phyloP scores from a whole-genome alignment of 2,888 invertebrate species.

The Caenorhabditis imperialis region DNA sequence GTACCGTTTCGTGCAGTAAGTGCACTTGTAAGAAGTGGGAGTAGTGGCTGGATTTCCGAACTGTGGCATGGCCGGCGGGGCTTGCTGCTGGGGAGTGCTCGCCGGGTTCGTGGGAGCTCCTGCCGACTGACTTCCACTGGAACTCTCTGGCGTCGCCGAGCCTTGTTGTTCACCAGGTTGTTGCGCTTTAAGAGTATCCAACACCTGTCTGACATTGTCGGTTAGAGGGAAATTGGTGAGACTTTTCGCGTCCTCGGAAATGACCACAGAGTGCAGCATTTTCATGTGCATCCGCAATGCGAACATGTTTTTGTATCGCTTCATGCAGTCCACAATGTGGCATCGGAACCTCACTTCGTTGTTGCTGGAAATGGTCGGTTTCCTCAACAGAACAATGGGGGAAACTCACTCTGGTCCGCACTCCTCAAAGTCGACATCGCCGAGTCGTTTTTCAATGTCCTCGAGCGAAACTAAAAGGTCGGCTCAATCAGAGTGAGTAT shows the following conservation, averaged over 20 bases:
- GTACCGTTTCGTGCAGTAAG: slow-evolving; percentile 60
- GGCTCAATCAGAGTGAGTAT: neutral
- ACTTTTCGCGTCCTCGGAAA: slow-evolving; percentile 36
- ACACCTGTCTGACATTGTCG: too few species aligned
- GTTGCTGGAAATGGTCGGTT: slow-evolving; percentile 19
- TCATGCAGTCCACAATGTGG: slow-evolving; percentile 53
- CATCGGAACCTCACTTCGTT: slow-evolving; percentile 56
- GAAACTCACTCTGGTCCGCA: slow-evolving; percentile 43
- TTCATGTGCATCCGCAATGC: slow-evolving; percentile 56
- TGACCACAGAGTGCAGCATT: slow-evolving; percentile 26
- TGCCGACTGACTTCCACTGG: slow-evolving; percentile 3
- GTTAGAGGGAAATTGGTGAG: slow-evolving; percentile 20
- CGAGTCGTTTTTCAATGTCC: slow-evolving; percentile 17
- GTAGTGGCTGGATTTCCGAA: slow-evolving; percentile 30
- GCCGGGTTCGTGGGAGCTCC: slow-evolving; percentile 3
- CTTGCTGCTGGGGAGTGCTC: slow-evolving; percentile 3
- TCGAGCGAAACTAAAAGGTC: slow-evolving; percentile 19
- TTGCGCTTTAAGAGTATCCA: too few species aligned
- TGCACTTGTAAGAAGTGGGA: slow-evolving; percentile 51
- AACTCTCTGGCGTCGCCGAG: neutral
- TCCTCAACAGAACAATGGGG: neutral
- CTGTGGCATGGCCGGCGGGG: slow-evolving; percentile 1
- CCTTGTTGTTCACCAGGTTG: neutral
- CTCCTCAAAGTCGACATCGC: slow-evolving; percentile 52
- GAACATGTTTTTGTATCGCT: slow-evolving; percentile 55